A percentile compares a stretch with the other conserved stretches of the same genome.
These are phyloP conservation scores for Ethmia dodecea DNA, from an alignment of 2,888 invertebrate species.

Conservation along the genomic window DNA sequence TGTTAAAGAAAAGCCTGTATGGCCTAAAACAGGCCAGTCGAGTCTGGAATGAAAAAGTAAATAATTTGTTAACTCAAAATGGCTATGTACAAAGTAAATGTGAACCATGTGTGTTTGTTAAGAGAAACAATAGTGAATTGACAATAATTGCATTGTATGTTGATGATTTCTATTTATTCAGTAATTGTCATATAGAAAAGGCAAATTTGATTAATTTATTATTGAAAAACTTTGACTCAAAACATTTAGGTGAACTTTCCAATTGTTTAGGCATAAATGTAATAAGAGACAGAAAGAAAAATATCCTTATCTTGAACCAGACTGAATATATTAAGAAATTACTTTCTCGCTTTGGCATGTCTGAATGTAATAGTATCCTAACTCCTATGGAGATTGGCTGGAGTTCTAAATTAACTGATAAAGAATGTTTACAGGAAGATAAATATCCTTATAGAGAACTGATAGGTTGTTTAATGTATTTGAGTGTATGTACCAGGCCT, in stretches of 20 bases:
- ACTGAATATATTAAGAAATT: neutral
- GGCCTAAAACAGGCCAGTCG: constrained; percentile 22
- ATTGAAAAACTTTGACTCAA: constrained; percentile 5
- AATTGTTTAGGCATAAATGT: constrained; percentile 19
- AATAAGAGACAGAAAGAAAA: constrained; percentile 3
- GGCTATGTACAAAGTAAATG: constrained; percentile 10
- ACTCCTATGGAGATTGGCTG: neutral
- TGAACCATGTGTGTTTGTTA: constrained; percentile 19
- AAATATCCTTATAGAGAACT: neutral
- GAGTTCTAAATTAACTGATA: neutral
- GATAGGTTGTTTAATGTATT: neutral
- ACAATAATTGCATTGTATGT: constrained; percentile 21
- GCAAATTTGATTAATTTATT: constrained; percentile 1
- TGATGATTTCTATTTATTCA: constrained; percentile 21
- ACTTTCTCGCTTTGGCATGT: neutral
- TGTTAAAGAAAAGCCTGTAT: constrained; percentile 20
- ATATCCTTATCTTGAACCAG: constrained; percentile 4
- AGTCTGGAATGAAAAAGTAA: constrained; percentile 19
- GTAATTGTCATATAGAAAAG: neutral
- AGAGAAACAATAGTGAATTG: constrained; percentile 5
- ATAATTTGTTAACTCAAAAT: constrained; percentile 10
- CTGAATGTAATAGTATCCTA: neutral
- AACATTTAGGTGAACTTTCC: constrained; percentile 11
- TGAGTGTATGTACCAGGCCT: neutral
- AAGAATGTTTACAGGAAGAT: neutral